Evolutionary conservation across 1,140 invertebrate species (phyloP).

Genomic region (Lepidurus packardi): DNA sequence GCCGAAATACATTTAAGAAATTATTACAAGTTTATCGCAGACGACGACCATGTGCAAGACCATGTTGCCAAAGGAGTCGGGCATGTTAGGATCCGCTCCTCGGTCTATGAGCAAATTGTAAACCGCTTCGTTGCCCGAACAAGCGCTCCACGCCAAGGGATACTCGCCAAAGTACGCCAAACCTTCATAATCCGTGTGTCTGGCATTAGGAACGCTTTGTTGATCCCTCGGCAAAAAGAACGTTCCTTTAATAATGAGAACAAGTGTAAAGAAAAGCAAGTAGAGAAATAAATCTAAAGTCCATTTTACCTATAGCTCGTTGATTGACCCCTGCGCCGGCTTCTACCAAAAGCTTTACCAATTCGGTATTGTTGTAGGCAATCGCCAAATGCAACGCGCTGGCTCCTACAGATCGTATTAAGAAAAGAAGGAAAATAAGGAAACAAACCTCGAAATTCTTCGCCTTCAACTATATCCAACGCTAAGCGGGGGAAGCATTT

Average conservation of each 20-base stretch:
- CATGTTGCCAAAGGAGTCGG: conserved; percentile 91
- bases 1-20: not conserved
- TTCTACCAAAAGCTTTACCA: conserved; percentile 87
- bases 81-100: conserved; percentile 84
- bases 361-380: conserved; percentile 89
- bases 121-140: conserved; percentile 92
- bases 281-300: conserved; percentile 7
- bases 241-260: conserved; percentile 53
- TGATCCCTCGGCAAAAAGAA: conserved; percentile 90
- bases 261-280: not conserved
- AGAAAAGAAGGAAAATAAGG: conserved; percentile 7
- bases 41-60: conserved; percentile 98
- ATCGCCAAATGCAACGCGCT: conserved; percentile 93
- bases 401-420: conserved; percentile 55
- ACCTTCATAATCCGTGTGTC: conserved; percentile 88
- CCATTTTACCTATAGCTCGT: conserved; percentile 71
- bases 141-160: conserved; percentile 92
- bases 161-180: conserved; percentile 93
- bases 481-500: conserved; percentile 87
- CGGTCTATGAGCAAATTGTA: conserved; percentile 90
- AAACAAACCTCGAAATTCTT: conserved; percentile 82
- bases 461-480: conserved; percentile 90
- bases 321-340: conserved; percentile 85
- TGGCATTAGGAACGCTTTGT: conserved; percentile 63
- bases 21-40: conserved; percentile 79